Conservation (phyloP, 2,113 vertebrate species). For the Chelonoidis abingdonii region DNA sequence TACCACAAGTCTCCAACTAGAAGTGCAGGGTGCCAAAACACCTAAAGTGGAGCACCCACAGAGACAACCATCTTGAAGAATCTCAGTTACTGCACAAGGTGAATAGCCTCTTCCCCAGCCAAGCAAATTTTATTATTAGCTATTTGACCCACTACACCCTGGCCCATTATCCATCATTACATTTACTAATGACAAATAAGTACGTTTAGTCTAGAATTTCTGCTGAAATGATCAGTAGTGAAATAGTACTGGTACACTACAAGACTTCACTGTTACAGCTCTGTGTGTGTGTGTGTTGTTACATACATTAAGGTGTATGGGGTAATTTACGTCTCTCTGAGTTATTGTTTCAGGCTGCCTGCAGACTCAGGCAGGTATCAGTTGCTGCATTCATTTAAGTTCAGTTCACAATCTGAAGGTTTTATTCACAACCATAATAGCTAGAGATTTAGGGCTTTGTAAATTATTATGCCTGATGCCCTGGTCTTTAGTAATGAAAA, state of each 20-base stretch:
- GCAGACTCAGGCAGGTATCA: neutral
- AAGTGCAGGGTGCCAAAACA: too few relatives aligned
- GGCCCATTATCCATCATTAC: neutral
- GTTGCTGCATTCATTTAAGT: neutral
- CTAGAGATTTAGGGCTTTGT: neutral
- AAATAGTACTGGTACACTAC: neutral
- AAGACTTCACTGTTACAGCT: neutral
- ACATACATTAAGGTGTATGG: neutral
- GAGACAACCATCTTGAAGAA: too few relatives aligned
- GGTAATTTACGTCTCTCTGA: neutral
- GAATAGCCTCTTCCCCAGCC: neutral
- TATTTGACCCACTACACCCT: neutral
- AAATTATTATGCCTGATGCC: neutral
- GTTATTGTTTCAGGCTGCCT: neutral
- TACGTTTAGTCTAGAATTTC: neutral
- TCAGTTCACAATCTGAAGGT: neutral
- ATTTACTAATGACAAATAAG: neutral
- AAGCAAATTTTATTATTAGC: neutral
- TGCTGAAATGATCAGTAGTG: neutral
- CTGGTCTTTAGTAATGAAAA: constrained; percentile 13
- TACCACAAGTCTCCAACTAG: too few relatives aligned
- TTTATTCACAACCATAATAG: neutral
- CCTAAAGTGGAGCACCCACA: too few relatives aligned
- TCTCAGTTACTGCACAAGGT: too few relatives aligned
- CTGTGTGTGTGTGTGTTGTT: too few relatives aligned